Evolutionary conservation across 2,113 vertebrate species (phyloP).

Genomic region (Suricata suricatta): DNA sequence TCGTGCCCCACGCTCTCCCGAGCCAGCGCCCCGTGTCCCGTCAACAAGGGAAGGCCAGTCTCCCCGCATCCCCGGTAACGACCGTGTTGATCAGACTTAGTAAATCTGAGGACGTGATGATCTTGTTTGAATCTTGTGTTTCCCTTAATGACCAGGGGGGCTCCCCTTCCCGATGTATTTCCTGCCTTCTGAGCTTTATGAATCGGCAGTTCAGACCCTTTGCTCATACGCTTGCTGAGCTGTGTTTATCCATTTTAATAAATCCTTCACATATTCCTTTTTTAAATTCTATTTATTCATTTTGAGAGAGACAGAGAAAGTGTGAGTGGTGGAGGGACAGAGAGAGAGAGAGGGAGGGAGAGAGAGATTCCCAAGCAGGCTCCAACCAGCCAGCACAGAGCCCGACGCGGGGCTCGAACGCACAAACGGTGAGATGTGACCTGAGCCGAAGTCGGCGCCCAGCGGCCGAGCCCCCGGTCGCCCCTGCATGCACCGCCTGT

Average conservation of each 20-base stretch:
- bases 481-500: background rate
- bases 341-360: too few relatives aligned
- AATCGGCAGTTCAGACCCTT: background rate
- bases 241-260: background rate
- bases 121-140: background rate
- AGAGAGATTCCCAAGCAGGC: too few relatives aligned
- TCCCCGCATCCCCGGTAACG: too few relatives aligned
- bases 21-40: accelerated
- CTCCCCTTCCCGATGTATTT: background rate
- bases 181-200: background rate
- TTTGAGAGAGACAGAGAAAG: too few relatives aligned
- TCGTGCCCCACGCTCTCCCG: too few relatives aligned
- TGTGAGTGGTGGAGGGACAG: too few relatives aligned
- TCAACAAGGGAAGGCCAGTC: background rate
- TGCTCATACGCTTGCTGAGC: background rate
- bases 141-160: background rate
- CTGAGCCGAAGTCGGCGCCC: too few relatives aligned
- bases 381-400: too few relatives aligned
- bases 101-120: background rate
- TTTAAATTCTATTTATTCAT: too few relatives aligned
- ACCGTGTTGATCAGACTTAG: background rate
- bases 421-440: too few relatives aligned
- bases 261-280: background rate
- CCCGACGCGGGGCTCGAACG: too few relatives aligned
- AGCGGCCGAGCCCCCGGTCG: too few relatives aligned